phyloP scores from a whole-genome alignment of 2,888 invertebrate genomes.

The Leucozona laternaria region DNA sequence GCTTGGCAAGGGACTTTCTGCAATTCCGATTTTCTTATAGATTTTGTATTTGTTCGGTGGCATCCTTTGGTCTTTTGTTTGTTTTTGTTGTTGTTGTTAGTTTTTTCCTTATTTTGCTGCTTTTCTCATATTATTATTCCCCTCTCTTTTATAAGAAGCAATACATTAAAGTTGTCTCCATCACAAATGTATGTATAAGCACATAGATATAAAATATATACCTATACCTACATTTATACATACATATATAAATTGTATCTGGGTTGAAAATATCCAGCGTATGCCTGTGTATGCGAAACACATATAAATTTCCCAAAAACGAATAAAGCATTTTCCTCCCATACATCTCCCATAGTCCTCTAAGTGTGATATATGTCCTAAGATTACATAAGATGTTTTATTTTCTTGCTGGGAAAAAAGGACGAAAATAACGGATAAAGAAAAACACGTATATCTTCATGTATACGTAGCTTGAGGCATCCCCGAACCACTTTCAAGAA shows the following conservation, averaged over 20 bases:
- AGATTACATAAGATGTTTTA: constrained; percentile 83
- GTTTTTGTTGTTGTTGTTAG: constrained; percentile 31
- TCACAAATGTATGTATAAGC: constrained; percentile 54
- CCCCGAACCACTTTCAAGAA: constrained; percentile 46
- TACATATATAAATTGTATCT: constrained; percentile 74
- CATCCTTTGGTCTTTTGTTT: constrained; percentile 19
- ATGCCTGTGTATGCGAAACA: constrained; percentile 63
- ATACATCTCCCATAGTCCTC: constrained; percentile 78
- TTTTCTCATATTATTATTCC: constrained; percentile 60
- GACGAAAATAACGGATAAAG: constrained; percentile 72
- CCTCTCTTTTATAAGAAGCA: constrained; percentile 32
- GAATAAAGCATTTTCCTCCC: constrained; percentile 83
- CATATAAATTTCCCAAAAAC: constrained; percentile 83
- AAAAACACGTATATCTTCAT: constrained; percentile 59
- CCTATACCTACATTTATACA: constrained; percentile 77
- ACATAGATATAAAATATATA: constrained; percentile 72
- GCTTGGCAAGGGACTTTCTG: constrained; percentile 63
- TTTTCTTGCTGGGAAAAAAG: constrained; percentile 76
- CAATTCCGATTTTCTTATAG: constrained; percentile 74
- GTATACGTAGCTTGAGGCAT: constrained; percentile 39
- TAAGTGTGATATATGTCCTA: constrained; percentile 84
- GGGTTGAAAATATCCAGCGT: constrained; percentile 55
- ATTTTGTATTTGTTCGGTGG: constrained; percentile 68
- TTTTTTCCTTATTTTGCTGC: constrained; percentile 49
- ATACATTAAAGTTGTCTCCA: constrained; percentile 73